phyloP scores from a whole-genome alignment of 2,797 vertebrate species.

The Prunella strophiata region DNA sequence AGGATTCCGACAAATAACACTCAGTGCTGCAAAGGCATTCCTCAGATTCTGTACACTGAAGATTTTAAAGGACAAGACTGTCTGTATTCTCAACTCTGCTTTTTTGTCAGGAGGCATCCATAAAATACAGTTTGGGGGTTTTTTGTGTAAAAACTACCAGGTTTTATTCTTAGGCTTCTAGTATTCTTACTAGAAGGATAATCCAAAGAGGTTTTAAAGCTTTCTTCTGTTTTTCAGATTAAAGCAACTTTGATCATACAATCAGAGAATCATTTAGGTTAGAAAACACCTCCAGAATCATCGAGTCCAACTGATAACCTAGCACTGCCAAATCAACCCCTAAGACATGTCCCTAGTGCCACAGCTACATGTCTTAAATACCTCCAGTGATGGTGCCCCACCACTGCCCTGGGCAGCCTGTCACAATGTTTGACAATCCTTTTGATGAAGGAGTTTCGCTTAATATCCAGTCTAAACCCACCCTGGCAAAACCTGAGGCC shows the following conservation, averaged over 20 bases:
- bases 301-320: rapidly evolving
- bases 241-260: background rate
- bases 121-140: rapidly evolving
- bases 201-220: background rate
- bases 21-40: background rate
- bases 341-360: background rate
- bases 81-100: background rate
- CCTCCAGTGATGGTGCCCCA: background rate
- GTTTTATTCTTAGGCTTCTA: background rate
- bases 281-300: background rate
- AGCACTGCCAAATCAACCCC: background rate
- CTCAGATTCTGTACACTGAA: background rate
- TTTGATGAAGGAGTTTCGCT: background rate
- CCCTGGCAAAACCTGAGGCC: background rate
- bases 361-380: rapidly evolving
- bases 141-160: background rate
- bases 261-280: background rate
- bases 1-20: background rate
- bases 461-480: background rate
- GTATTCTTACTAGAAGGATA: background rate
- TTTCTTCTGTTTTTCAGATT: background rate
- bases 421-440: background rate
- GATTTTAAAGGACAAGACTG: background rate
- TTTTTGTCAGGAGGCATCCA: background rate
- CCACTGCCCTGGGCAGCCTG: background rate